Base-by-base conservation (phyloP, 2,113 vertebrate genomes). In the Alethe diademata region DNA sequence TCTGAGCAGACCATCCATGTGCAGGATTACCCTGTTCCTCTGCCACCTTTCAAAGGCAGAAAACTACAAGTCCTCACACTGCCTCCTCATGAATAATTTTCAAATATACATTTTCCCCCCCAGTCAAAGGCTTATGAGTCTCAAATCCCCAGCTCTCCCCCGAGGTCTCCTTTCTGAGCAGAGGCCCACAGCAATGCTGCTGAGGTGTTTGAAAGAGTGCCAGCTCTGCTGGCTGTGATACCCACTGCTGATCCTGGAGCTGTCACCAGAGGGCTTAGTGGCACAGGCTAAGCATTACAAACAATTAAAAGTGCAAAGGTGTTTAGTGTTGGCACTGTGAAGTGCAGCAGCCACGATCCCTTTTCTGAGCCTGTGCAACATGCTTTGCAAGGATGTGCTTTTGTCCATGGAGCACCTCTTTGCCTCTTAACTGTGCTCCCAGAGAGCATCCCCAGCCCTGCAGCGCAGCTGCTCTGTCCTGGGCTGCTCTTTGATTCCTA, bases 241-340 rank as follows among this genome's bases (percentile, higher is more conserved):
- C 47, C 19, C 64, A 2, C 79, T 97, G 96, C 86, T 90, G 90
- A 76, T 96, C 96, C 95, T 2, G 3, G 57, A 93, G 92, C 83
- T 95, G 95, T 94, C 95, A 96, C 92, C 95, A 96, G 96, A 92
- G 95, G 95, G 94, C 95, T 96, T 93, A 84, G 90, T 81, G 79
- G 69, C 65, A 93, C 65, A 80, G 69, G 18, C 79, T 57, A 50
- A 86, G 65, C 31, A 1, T 67, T 90, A 45, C 83, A 85, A 96
- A 38, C 88, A 95, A 91, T 93, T 95, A 92, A 56, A 96, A 96
- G 94, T 78, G 79, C 90, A 90, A 78, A 96, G 92, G 88, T 93
- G 72, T 71, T 90, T 38, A 33, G 47, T 60, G 26, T 33, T 90
- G 91, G 51, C 76, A 6, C 72, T 74, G 67, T 74, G 65, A 84